Conservation (phyloP, 2,113 vertebrate genomes). For the Daubentonia madagascariensis region DNA sequence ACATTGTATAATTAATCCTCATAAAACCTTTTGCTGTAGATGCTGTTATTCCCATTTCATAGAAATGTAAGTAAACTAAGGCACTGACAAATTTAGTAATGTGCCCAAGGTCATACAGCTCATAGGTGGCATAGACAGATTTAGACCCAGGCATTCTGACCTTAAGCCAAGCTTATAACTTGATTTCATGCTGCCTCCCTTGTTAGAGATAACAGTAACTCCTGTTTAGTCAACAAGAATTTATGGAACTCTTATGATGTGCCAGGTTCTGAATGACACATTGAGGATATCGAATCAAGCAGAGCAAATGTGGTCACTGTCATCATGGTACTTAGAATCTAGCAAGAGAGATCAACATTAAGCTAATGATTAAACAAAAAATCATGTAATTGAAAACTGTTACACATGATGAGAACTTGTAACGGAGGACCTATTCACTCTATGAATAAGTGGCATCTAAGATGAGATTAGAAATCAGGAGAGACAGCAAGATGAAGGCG, state of each 20-base stretch:
- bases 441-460: not conserved
- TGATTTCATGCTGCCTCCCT: not conserved
- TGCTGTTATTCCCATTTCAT: not conserved
- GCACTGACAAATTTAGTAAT: not conserved
- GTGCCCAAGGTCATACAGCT: not conserved
- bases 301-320: not conserved
- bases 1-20: not conserved
- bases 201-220: not conserved
- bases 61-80: not conserved
- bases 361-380: not conserved
- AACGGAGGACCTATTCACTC: not conserved
- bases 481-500: not conserved
- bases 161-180: not conserved
- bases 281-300: not conserved
- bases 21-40: not conserved
- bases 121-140: not conserved
- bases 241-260: not conserved
- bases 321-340: not conserved
- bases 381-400: not conserved
- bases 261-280: not conserved
- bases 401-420: not conserved
- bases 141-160: not conserved
- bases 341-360: not conserved
- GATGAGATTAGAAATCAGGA: not conserved
- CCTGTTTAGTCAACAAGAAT: not conserved